These are phyloP conservation scores for Exocentrus adspersus DNA, from an alignment of 2,888 invertebrate genomes.

Conservation along the genomic window DNA sequence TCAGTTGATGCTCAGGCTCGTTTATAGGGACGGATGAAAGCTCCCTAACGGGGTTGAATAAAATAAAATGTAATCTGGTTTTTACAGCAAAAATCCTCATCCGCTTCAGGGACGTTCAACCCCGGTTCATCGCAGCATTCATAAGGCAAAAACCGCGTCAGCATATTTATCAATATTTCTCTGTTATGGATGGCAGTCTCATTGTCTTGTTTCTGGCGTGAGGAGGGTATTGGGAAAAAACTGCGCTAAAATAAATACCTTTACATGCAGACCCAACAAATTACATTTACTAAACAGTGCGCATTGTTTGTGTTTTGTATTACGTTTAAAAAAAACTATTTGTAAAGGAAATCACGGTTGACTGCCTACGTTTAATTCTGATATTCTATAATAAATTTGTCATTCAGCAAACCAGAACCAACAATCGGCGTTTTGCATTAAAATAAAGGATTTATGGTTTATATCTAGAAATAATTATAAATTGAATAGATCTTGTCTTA, in stretches of 20 bases:
- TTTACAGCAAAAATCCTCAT: too few species aligned
- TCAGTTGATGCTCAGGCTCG: too few species aligned
- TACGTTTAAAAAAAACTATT: constrained; percentile 26
- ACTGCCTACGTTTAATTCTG: constrained; percentile 35
- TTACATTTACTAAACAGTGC: constrained; percentile 15
- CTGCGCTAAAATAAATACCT: background rate
- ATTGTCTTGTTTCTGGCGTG: background rate
- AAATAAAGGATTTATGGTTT: constrained; percentile 49
- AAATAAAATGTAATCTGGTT: too few species aligned
- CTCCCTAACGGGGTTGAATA: too few species aligned
- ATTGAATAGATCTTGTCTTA: constrained; percentile 30
- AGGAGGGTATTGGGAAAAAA: background rate
- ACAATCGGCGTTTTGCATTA: constrained; percentile 41
- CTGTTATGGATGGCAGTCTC: background rate
- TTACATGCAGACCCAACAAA: constrained; percentile 6
- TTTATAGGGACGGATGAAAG: too few species aligned
- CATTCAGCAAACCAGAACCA: constrained; percentile 46
- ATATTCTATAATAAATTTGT: constrained; percentile 50
- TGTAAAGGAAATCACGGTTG: constrained; percentile 48
- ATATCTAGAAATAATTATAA: constrained; percentile 46
- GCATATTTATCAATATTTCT: background rate
- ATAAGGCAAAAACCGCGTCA: background rate
- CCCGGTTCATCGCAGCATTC: too few species aligned
- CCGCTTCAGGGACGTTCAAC: too few species aligned
- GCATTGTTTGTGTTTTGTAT: constrained; percentile 13